Evolutionary conservation across 2,888 invertebrate genomes (phyloP).

Genomic region (Mythimna albipuncta): DNA sequence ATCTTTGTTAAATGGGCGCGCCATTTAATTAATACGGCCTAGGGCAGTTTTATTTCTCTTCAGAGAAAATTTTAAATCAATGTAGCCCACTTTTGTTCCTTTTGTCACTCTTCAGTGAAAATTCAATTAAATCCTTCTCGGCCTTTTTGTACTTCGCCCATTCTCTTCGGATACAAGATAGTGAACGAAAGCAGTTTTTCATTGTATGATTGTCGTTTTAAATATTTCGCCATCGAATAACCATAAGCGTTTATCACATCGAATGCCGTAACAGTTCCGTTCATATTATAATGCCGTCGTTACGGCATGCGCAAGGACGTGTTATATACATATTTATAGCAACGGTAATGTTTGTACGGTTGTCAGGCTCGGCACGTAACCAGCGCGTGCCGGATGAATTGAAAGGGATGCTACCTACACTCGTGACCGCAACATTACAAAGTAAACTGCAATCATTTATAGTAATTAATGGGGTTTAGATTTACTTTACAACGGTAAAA

Average conservation of each 20-base stretch:
- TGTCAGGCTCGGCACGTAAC: slow-evolving; percentile 78
- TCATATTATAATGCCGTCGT: slow-evolving; percentile 74
- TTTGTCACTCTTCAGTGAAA: slow-evolving; percentile 57
- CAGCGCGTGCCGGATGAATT: slow-evolving; percentile 78
- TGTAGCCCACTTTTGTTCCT: slow-evolving; percentile 47
- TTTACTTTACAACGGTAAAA: background rate
- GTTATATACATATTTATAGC: slow-evolving; percentile 75
- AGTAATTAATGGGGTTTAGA: slow-evolving; percentile 41
- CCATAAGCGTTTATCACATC: slow-evolving; percentile 71
- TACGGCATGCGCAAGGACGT: slow-evolving; percentile 67
- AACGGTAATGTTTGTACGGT: slow-evolving; percentile 70
- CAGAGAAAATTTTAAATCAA: slow-evolving; percentile 61
- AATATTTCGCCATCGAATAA: slow-evolving; percentile 55
- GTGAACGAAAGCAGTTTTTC: slow-evolving; percentile 25
- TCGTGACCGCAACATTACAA: slow-evolving; percentile 59
- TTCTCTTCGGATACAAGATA: slow-evolving; percentile 44
- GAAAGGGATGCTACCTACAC: slow-evolving; percentile 71
- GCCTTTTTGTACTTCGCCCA: slow-evolving; percentile 43
- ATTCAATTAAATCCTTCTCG: slow-evolving; percentile 60
- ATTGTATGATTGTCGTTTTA: slow-evolving; percentile 37
- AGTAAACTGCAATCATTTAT: slow-evolving; percentile 61
- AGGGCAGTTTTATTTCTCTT: slow-evolving; percentile 53
- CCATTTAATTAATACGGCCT: slow-evolving; percentile 57
- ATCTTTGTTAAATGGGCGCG: slow-evolving; percentile 51
- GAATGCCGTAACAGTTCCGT: slow-evolving; percentile 68